These are phyloP conservation scores for Turritopsis rubra DNA, from an alignment of 30 jellyfish, hydroid and myxozoan genomes.

Conservation along the genomic window DNA sequence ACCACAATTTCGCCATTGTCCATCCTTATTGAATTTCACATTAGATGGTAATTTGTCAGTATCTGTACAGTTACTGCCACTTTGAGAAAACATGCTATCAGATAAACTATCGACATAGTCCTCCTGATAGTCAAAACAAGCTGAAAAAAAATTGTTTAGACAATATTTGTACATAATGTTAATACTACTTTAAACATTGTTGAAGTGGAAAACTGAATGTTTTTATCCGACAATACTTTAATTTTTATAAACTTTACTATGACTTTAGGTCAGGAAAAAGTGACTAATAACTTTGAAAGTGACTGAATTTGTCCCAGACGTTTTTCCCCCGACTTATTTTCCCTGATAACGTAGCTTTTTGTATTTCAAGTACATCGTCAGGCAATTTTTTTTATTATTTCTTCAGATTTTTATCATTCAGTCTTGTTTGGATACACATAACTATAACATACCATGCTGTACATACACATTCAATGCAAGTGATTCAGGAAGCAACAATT, in stretches of 20 bases:
- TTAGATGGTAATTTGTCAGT: not conserved
- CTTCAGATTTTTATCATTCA: not conserved
- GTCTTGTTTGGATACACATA: not conserved
- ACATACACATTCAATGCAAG: not conserved
- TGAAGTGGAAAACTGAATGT: too few species aligned
- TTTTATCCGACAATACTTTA: too few species aligned
- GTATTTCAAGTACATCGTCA: not conserved
- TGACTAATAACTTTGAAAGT: too few species aligned
- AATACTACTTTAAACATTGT: too few species aligned
- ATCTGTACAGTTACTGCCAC: not conserved
- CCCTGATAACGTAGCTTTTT: too few species aligned
- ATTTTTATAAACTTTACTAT: too few species aligned
- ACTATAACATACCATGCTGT: conserved; percentile 3
- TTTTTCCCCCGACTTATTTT: too few species aligned
- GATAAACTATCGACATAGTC: not conserved
- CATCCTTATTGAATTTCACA: not conserved
- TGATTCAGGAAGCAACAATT: not conserved
- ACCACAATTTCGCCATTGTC: not conserved
- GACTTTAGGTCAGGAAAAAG: too few species aligned
- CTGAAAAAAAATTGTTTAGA: not conserved
- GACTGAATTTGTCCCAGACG: too few species aligned
- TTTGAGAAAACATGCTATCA: not conserved
- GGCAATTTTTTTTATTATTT: not conserved
- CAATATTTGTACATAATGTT: not conserved
- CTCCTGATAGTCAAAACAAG: not conserved